Evolutionary conservation across 2,888 invertebrate species (phyloP), one percentile per base, ranked within the genome.

Genomic region (Polydrusus cervinus): DNA sequence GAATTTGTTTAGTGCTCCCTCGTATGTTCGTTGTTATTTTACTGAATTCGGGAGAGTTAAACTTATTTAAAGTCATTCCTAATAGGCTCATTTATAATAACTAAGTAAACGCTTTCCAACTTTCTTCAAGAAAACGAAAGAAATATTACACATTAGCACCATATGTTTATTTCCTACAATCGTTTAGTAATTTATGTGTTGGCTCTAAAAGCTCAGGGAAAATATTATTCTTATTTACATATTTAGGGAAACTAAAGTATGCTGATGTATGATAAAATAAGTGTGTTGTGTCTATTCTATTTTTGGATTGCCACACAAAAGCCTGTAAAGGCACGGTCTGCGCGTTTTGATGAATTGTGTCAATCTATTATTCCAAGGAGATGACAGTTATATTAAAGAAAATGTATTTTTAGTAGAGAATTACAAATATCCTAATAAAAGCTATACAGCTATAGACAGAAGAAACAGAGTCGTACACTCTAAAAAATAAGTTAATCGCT

Each of bases 181-280:
- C 75, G 68, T 75, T 45, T 71, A 47, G 64, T 68, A 77, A 77
- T 77, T 77, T 77, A 77, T 67, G 74, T n/a, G 38, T 16, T 38
- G 43, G 53, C 71, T 68, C 66, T 74, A 74, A 77, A 77, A 77
- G 74, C 74, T 43, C 61, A 34, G 57, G 71, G 68, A 74, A 71
- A 77, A 77, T 77, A 77, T 72, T 71, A 77, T 74, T 77, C 77
- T 38, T 77, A 77, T 74, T 74, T 77, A 77, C 74, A 77, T 77
- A 77, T 77, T 74, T 77, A 74, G 74, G 77, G 77, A 77, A 77
- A 77, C 71, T 67, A 49, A 73, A 38, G 64, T 67, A 61, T 55
- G 53, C 67, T 62, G 69, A 72, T 73, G 62, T 74, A 77, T 77
- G 74, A 77, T 77, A 77, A 73, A 70, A 77, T 77, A 77, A 77